These are phyloP conservation scores for Bombus superbus DNA, from an alignment of 1,140 invertebrate species.

Conservation along the genomic window DNA sequence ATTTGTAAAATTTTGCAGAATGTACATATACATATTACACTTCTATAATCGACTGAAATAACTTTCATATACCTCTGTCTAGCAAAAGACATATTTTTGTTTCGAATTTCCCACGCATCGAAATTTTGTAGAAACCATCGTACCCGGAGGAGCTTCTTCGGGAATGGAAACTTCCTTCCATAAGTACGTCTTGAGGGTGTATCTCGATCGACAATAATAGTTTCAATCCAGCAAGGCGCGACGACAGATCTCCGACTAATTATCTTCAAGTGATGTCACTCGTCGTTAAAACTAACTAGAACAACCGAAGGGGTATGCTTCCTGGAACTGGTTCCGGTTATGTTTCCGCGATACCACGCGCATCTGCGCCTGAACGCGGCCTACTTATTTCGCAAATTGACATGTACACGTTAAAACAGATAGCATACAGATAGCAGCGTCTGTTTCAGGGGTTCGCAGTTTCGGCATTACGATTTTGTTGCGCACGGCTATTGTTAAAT, in stretches of 20 bases:
- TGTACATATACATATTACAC: too few relatives aligned
- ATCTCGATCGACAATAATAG: background rate
- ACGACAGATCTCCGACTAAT: constrained; percentile 7
- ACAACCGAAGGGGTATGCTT: background rate
- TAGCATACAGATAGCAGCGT: background rate
- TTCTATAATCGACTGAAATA: background rate
- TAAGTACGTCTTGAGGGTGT: background rate
- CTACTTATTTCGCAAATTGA: constrained; percentile 42
- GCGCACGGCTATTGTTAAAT: background rate
- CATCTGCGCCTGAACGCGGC: background rate
- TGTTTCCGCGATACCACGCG: background rate
- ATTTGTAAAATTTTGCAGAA: too few relatives aligned
- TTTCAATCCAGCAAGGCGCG: background rate
- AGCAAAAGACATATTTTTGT: too few relatives aligned
- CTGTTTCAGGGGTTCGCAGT: constrained; percentile 11
- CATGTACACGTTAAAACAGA: background rate
- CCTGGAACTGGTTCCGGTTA: background rate
- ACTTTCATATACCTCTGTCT: too few relatives aligned
- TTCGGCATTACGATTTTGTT: background rate
- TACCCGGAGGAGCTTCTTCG: background rate
- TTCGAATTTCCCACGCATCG: background rate
- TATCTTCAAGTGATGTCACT: background rate
- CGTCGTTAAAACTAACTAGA: constrained; percentile 17
- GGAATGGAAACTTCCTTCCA: too few relatives aligned
- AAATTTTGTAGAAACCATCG: background rate